A percentile compares a stretch with the other conserved stretches of the same genome.
Conservation (phyloP, 2,888 invertebrate genomes). For the Drosophila greeni region DNA sequence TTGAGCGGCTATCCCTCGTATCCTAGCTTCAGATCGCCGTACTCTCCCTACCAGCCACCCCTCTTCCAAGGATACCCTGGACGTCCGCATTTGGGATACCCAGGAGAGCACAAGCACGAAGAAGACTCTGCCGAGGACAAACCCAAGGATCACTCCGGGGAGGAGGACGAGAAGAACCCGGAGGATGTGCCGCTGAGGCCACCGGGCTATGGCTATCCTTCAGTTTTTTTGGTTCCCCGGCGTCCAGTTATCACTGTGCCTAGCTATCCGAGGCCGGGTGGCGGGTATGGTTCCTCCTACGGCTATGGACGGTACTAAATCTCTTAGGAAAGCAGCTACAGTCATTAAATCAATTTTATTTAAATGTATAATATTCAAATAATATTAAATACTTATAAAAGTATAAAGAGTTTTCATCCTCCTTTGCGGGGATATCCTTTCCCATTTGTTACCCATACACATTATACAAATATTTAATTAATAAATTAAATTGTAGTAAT, state of each 20-base stretch:
- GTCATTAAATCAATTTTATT: neutral
- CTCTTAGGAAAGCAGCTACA: neutral
- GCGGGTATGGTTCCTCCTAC: conserved; percentile 48
- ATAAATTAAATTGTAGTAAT: neutral
- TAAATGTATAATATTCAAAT: neutral
- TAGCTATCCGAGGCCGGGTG: conserved; percentile 28
- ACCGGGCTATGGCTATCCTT: conserved; percentile 49
- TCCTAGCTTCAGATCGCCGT: conserved; percentile 31
- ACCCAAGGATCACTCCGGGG: neutral
- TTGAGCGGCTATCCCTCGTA: conserved; percentile 16
- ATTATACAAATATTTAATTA: neutral
- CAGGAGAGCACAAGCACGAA: neutral
- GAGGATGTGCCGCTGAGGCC: conserved; percentile 24
- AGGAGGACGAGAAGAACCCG: conserved; percentile 3
- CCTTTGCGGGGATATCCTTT: neutral
- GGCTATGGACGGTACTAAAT: conserved; percentile 47
- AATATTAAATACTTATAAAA: neutral
- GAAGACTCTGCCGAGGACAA: conserved; percentile 23
- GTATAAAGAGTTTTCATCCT: neutral
- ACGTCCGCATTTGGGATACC: conserved; percentile 12
- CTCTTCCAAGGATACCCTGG: conserved; percentile 7
- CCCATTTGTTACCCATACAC: neutral
- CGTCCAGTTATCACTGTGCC: conserved; percentile 25
- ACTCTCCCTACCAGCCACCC: conserved; percentile 40
- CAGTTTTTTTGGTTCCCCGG: conserved; percentile 42